These are phyloP conservation scores for Zoanthus sansibaricus DNA, from an alignment of 92 coral and sea anemone genomes.

Conservation along the genomic window DNA sequence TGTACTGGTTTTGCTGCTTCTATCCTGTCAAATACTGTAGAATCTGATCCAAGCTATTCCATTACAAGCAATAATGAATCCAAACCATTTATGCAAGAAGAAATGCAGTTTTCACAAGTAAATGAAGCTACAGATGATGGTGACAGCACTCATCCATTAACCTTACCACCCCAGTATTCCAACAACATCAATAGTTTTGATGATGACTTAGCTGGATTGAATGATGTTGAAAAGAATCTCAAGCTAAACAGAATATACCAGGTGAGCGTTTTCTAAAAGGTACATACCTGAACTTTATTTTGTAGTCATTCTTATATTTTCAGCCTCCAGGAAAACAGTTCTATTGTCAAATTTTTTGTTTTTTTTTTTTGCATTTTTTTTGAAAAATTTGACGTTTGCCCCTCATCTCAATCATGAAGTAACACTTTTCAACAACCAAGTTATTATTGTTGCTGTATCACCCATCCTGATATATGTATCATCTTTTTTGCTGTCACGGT, in stretches of 20 bases:
- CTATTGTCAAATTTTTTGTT: no score
- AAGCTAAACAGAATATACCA: constrained; percentile 30
- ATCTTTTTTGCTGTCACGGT: no score
- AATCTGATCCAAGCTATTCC: neutral
- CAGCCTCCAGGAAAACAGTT: no score
- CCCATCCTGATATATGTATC: no score
- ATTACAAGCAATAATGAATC: constrained; percentile 4
- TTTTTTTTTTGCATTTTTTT: no score
- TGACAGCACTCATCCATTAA: neutral
- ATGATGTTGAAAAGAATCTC: constrained; percentile 29
- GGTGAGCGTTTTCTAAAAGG: neutral
- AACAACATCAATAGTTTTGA: neutral
- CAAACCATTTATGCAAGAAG: neutral
- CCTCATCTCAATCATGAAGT: no score
- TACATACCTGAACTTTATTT: neutral
- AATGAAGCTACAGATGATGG: neutral
- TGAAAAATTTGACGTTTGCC: no score
- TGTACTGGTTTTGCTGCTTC: neutral
- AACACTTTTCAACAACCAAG: no score
- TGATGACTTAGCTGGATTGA: constrained; percentile 5
- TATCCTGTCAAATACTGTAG: neutral
- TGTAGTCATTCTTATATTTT: no score
- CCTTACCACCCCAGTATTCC: neutral
- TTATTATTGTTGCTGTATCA: no score
- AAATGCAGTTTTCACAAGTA: neutral